Conservation (phyloP, 2,113 vertebrate genomes). For the Uria aalge region DNA sequence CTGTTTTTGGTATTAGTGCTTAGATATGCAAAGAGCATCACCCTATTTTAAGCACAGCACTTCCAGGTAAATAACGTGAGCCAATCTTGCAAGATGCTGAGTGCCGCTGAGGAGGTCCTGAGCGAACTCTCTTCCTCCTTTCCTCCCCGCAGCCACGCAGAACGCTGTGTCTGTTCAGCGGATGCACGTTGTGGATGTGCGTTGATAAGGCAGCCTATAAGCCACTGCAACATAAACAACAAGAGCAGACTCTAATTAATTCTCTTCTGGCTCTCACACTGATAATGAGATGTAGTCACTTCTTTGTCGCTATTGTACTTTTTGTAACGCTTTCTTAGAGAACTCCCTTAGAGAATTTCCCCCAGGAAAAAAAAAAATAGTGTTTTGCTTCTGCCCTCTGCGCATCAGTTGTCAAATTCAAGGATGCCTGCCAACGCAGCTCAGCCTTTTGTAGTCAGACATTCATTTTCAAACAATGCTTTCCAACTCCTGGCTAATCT, state of each 20-base stretch:
- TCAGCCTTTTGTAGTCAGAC: conserved; percentile 49
- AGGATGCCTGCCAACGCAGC: neutral
- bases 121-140: neutral
- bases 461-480: conserved; percentile 24
- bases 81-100: neutral
- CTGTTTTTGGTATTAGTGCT: neutral
- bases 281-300: neutral
- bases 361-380: neutral
- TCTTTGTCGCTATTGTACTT: neutral
- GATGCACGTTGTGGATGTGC: rapidly evolving
- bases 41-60: neutral
- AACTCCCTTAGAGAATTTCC: conserved; percentile 1
- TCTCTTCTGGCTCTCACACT: neutral
- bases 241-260: neutral
- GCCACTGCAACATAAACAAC: neutral
- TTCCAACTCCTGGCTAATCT: conserved; percentile 23
- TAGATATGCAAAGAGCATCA: neutral
- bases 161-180: neutral
- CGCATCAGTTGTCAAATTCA: conserved; percentile 20
- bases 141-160: rapidly evolving
- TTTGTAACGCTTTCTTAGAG: neutral
- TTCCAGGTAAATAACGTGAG: neutral
- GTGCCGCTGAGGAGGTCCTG: neutral
- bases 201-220: neutral
- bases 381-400: neutral